Evolutionary conservation across 2,113 vertebrate genomes (phyloP).

Genomic region (Tringa solitaria): DNA sequence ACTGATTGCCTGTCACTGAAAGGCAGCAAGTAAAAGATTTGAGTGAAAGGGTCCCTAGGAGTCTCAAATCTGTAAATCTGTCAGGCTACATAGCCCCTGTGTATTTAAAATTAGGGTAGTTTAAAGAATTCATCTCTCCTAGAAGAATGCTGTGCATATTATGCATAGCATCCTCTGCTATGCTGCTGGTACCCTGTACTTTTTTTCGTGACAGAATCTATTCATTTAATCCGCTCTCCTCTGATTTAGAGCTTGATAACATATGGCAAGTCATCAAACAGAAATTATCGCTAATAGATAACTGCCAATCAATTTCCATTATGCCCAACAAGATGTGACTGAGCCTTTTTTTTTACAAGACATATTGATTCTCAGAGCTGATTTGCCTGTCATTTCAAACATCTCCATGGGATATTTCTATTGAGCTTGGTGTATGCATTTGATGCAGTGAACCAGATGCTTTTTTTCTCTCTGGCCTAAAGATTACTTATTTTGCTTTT

Average conservation of each 20-base stretch:
- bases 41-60: conserved; percentile 9
- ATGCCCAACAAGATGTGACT: conserved; percentile 55
- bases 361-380: conserved; percentile 9
- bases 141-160: not conserved
- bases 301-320: conserved; percentile 68
- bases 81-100: not conserved
- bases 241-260: conserved; percentile 52
- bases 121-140: conserved; percentile 41
- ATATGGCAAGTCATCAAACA: conserved; percentile 65
- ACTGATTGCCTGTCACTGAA: conserved; percentile 53
- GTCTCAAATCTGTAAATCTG: conserved; percentile 44
- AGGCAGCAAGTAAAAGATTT: conserved; percentile 34
- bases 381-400: conserved; percentile 58
- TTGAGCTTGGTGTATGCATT: conserved; percentile 1
- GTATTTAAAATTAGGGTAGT: conserved; percentile 36
- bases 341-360: conserved; percentile 1
- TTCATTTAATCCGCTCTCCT: conserved; percentile 20
- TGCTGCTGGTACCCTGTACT: conserved; percentile 1
- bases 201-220: conserved; percentile 41
- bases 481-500: conserved; percentile 53
- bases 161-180: not conserved
- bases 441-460: conserved; percentile 29
- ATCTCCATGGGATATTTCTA: conserved; percentile 41
- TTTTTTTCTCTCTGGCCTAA: conserved; percentile 25
- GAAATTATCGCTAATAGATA: conserved; percentile 67